These are phyloP conservation scores for Cyanoderma ruficeps DNA, from an alignment of 2,113 vertebrate genomes.

Conservation along the genomic window DNA sequence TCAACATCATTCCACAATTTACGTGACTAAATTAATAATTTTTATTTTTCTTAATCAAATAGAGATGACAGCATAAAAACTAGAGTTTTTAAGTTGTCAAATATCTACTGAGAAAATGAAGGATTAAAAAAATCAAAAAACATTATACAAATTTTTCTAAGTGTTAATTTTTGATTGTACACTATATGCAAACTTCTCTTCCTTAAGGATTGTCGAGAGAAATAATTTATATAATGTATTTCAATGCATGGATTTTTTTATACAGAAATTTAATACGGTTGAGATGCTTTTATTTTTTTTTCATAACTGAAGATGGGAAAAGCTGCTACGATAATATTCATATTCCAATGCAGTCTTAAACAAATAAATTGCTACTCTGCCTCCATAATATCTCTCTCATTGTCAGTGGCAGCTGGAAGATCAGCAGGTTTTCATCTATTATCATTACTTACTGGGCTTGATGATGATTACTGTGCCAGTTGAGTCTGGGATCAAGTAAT, in stretches of 20 bases:
- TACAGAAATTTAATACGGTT: background rate
- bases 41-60: background rate
- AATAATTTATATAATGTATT: background rate
- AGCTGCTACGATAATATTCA: background rate
- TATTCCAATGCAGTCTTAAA: background rate
- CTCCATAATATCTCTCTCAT: background rate
- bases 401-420: slow-evolving; percentile 45
- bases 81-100: background rate
- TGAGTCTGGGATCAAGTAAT: slow-evolving; percentile 10
- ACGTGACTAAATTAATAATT: background rate
- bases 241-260: background rate
- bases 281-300: background rate
- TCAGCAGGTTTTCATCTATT: slow-evolving; percentile 58
- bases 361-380: slow-evolving; percentile 3
- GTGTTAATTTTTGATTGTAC: background rate
- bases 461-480: slow-evolving; percentile 26
- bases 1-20: background rate
- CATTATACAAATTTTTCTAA: background rate
- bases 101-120: background rate
- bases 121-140: background rate
- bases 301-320: background rate
- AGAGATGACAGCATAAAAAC: background rate
- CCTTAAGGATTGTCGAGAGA: background rate
- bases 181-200: background rate
- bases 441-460: slow-evolving; percentile 53